Conservation (phyloP, 37 sponge, comb jelly and placozoan species). For the Eunapius fragilis region DNA sequence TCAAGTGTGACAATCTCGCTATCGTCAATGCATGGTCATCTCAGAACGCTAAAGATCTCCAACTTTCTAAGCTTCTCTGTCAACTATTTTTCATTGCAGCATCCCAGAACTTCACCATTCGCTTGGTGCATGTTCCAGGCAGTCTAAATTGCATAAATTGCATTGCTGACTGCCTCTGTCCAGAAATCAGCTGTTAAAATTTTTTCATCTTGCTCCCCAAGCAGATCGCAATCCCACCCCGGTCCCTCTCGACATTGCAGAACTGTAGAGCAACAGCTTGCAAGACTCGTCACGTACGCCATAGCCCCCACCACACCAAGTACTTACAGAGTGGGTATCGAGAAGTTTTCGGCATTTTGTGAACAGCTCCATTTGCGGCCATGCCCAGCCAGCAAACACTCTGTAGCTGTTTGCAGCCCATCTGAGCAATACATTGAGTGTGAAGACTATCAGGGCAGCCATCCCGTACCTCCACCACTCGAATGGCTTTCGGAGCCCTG, state of each 20-base stretch:
- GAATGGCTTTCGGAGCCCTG: slow-evolving; percentile 15
- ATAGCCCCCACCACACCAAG: slow-evolving; percentile 24
- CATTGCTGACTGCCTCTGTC: slow-evolving; percentile 54
- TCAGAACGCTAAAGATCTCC: slow-evolving; percentile 24
- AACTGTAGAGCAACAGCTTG: neutral
- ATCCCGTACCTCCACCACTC: slow-evolving; percentile 10
- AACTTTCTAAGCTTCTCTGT: slow-evolving; percentile 13
- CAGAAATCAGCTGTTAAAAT: slow-evolving; percentile 9
- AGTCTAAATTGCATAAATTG: slow-evolving; percentile 12
- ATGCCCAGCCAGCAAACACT: slow-evolving; percentile 20
- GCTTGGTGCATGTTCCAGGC: slow-evolving; percentile 23
- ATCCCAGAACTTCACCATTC: slow-evolving; percentile 17
- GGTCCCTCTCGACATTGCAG: slow-evolving; percentile 79
- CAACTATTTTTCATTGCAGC: slow-evolving; percentile 25
- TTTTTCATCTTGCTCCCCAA: slow-evolving; percentile 1
- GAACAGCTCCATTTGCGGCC: slow-evolving; percentile 4
- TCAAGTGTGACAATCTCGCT: slow-evolving; percentile 49
- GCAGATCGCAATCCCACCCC: slow-evolving; percentile 62
- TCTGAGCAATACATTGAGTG: slow-evolving; percentile 15
- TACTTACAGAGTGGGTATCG: slow-evolving; percentile 31
- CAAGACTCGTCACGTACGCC: slow-evolving; percentile 1
- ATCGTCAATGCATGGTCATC: slow-evolving; percentile 27
- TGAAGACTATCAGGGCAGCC: slow-evolving; percentile 29
- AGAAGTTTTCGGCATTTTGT: slow-evolving; percentile 18
- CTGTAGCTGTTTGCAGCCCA: slow-evolving; percentile 22